Conservation (phyloP, 2,888 invertebrate species). For the Napeogenes inachia region DNA sequence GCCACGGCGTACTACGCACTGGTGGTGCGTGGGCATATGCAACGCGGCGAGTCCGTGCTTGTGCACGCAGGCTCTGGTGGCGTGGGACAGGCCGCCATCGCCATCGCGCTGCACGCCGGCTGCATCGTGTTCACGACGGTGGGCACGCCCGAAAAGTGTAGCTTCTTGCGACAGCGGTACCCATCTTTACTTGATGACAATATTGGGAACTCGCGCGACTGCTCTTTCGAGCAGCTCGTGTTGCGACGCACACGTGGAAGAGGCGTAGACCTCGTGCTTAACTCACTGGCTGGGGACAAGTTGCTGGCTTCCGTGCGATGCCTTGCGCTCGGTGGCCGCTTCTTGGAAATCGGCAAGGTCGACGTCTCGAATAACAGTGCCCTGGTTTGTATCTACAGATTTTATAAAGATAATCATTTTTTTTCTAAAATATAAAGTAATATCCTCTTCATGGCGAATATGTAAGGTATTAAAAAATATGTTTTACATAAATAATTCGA, state of each 20-base stretch:
- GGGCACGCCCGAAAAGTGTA: conserved; percentile 90
- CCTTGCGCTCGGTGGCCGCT: conserved; percentile 93
- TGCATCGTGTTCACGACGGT: conserved; percentile 96
- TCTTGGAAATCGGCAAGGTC: conserved; percentile 98
- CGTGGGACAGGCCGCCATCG: conserved; percentile 97
- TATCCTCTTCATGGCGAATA: background rate
- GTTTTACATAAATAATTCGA: conserved; percentile 9
- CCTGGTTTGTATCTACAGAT: conserved; percentile 68
- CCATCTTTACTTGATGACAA: conserved; percentile 83
- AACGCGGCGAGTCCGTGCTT: conserved; percentile 89
- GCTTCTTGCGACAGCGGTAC: conserved; percentile 91
- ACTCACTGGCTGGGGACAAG: conserved; percentile 97
- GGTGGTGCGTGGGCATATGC: conserved; percentile 89
- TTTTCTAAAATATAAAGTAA: no score
- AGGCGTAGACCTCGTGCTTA: conserved; percentile 96
- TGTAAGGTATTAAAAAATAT: background rate
- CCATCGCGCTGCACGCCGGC: conserved; percentile 92
- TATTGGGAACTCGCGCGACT: conserved; percentile 95
- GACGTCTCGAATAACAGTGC: conserved; percentile 94
- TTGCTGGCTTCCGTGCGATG: conserved; percentile 95
- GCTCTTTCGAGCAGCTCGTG: conserved; percentile 93
- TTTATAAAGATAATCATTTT: no score
- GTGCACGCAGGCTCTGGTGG: conserved; percentile 97
- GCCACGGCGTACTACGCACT: conserved; percentile 95
- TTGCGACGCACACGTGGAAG: conserved; percentile 89